Evolutionary conservation across 2,888 invertebrate genomes (phyloP), one percentile per base, ranked within the genome.

Genomic region (Eumacrocentrus americanus): DNA sequence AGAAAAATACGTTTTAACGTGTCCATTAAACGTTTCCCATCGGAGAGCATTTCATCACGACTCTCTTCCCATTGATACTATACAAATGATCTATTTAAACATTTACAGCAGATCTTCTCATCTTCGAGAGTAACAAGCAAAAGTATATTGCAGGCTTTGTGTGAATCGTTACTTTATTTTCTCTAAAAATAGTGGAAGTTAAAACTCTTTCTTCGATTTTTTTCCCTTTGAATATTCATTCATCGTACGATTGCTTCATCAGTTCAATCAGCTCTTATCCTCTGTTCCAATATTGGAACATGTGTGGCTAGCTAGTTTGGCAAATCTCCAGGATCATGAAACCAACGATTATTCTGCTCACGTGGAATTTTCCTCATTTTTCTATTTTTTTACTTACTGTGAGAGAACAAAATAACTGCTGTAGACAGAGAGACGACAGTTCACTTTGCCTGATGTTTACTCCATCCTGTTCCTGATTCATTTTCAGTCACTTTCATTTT

Each of bases 211-310:
- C 9, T 20, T 54, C 14, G 18, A 46, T n/a, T n/a, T n/a, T n/a
- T n/a, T n/a, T n/a, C 34, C 1, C n/a, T 14, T 29, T 29, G 12
- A 25, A 22, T 40, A 42, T 53, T 29, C 29, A 40, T 12, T 55
- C 46, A 44, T 51, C 18, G 48, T 37, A 44, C 44, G 16, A 16
- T 40, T 40, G 40, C 42, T 20, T 53, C 56, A 57, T 55, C 48
- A 53, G 57, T 52, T 58, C 34, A 64, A 67, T 67, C 65, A 65
- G 67, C 55, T 60, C 62, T 64, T 65, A 62, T 65, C 61, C 61
- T 47, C 50, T 57, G 62, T 62, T 66, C 64, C 67, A 67, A 66
- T 67, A 67, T 67, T 67, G 65, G 65, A 66, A 67, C 65, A 62
- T 66, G 60, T 61, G 62, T 61, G 59, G 55, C 60, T 59, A 11